phyloP scores from a whole-genome alignment of 2,113 vertebrate species.

The Scalopus aquaticus region DNA sequence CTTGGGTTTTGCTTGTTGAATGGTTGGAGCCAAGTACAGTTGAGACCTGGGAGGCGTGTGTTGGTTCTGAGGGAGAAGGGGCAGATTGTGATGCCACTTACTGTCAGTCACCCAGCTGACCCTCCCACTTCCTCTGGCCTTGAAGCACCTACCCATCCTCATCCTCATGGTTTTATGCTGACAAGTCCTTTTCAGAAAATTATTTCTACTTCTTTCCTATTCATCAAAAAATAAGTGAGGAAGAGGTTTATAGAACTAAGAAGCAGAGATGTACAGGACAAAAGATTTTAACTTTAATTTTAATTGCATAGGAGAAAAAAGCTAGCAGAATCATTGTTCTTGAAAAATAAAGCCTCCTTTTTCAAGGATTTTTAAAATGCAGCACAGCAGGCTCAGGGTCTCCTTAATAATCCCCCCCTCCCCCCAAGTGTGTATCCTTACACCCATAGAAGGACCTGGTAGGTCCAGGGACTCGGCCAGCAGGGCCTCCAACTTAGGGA shows the following conservation, averaged over 20 bases:
- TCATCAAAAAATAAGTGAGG: neutral
- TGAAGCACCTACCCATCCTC: neutral
- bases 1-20: neutral
- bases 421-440: neutral
- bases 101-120: neutral
- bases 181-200: neutral
- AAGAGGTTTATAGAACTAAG: slow-evolving; percentile 17
- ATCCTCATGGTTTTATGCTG: neutral
- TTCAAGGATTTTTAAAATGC: neutral
- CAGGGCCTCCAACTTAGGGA: neutral
- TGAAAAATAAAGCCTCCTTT: neutral
- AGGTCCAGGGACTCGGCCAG: neutral
- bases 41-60: neutral
- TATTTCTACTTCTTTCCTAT: neutral
- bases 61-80: neutral
- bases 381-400: neutral
- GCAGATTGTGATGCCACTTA: neutral
- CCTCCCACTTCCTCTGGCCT: neutral
- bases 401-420: neutral
- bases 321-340: neutral
- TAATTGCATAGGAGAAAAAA: neutral
- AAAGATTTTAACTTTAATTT: neutral
- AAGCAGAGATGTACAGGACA: neutral
- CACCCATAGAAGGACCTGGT: neutral
- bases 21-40: neutral